A percentile compares a stretch with the other conserved stretches of the same genome.
Evolutionary conservation across 2,888 invertebrate genomes (phyloP).

Genomic region (Chironomus tentans): DNA sequence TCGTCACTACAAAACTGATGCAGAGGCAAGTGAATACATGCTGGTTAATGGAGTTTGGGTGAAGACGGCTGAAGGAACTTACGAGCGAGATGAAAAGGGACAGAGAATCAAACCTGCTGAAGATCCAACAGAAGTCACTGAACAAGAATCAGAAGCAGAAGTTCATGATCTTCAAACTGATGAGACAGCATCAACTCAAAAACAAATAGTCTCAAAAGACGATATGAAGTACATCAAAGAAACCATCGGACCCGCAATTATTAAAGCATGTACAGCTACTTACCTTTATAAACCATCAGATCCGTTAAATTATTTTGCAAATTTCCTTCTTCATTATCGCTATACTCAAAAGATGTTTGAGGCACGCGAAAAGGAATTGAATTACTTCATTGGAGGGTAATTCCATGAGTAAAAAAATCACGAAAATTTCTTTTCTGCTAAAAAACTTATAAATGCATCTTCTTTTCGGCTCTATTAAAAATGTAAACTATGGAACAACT

Average conservation of each 20-base stretch:
- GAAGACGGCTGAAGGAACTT: neutral
- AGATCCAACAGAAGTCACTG: neutral
- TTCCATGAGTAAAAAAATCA: too few species aligned
- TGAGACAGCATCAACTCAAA: neutral
- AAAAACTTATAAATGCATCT: too few species aligned
- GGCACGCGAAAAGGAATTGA: neutral
- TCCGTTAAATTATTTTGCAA: constrained; percentile 30
- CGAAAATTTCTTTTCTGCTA: too few species aligned
- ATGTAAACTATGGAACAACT: too few species aligned
- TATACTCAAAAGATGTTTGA: constrained; percentile 27
- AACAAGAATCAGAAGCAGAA: neutral
- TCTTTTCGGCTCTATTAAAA: too few species aligned
- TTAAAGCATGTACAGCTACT: constrained; percentile 29
- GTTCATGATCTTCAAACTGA: neutral
- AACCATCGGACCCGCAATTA: constrained; percentile 18
- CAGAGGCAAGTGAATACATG: constrained; percentile 11
- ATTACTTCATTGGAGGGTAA: neutral
- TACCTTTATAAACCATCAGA: constrained; percentile 29
- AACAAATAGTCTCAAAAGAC: neutral
- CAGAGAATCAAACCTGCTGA: neutral
- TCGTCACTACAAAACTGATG: constrained; percentile 6
- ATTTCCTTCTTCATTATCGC: constrained; percentile 29
- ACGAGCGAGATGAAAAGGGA: neutral
- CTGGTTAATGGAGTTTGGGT: constrained; percentile 4
- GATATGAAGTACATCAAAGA: constrained; percentile 16